Percentiles rank a stretch among this genome's conserved stretches.
phyloP scores from a whole-genome alignment of 2,797 vertebrate genomes.

The Pelodytes ibericus region DNA sequence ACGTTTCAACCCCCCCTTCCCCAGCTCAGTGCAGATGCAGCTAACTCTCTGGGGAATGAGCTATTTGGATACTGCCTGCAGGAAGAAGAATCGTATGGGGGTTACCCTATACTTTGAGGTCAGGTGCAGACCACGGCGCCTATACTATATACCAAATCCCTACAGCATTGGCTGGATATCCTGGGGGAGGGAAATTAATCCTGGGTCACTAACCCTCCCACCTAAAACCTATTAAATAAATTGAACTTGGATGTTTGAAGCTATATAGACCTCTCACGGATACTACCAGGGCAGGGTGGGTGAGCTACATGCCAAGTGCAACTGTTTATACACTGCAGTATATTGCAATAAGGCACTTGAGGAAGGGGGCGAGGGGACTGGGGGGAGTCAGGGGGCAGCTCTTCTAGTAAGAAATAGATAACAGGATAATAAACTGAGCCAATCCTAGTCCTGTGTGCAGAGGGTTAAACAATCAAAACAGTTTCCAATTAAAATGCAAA shows the following conservation, averaged over 20 bases:
- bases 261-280: not conserved
- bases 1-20: slow-evolving; percentile 13
- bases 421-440: too few species aligned
- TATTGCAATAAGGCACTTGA: not conserved
- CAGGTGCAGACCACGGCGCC: not conserved
- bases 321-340: not conserved
- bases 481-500: too few species aligned
- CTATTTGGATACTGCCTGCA: slow-evolving; percentile 29
- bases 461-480: too few species aligned
- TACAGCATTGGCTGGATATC: not conserved
- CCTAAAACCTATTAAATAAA: too few species aligned
- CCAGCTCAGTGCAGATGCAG: slow-evolving; percentile 37
- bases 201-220: not conserved
- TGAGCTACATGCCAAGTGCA: not conserved
- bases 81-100: slow-evolving; percentile 5
- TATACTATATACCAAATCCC: not conserved
- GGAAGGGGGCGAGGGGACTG: not conserved
- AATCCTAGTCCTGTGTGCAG: too few species aligned
- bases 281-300: not conserved
- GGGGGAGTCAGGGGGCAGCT: too few species aligned
- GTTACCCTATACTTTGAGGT: not conserved
- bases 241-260: not conserved
- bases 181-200: not conserved
- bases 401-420: too few species aligned
- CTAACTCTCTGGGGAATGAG: slow-evolving; percentile 26